Evolutionary conservation across 2,113 vertebrate species (phyloP).

Genomic region (Tamias sibiricus): DNA sequence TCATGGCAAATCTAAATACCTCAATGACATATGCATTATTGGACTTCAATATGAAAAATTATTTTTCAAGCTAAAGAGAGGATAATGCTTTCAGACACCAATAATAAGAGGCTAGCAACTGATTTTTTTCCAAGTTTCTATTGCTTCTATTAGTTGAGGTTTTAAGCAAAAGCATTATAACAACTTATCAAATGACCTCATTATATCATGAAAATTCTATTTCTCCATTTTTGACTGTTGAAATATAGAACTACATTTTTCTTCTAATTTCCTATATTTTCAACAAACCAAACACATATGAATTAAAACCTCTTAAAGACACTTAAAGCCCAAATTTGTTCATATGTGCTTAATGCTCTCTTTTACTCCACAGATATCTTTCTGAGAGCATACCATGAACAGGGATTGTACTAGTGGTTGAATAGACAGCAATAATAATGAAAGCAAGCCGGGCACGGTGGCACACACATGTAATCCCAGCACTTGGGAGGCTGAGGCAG

Average conservation of each 20-base stretch:
- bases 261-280: background rate
- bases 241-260: background rate
- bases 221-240: background rate
- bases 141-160: background rate
- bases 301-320: slow-evolving; percentile 7
- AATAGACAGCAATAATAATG: background rate
- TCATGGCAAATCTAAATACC: background rate
- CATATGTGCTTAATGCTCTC: background rate
- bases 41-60: background rate
- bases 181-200: background rate
- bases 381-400: background rate
- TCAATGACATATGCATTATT: background rate
- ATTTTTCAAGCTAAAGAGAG: background rate
- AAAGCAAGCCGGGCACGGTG: too few species aligned
- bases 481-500: too few species aligned
- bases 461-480: too few species aligned
- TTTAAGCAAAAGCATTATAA: background rate
- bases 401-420: background rate
- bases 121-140: background rate
- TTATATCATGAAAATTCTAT: background rate
- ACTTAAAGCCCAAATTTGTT: background rate
- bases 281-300: background rate
- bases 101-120: background rate
- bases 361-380: background rate
- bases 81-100: background rate